Conservation (phyloP, 2,797 vertebrate species). For the Remorina albescens region DNA sequence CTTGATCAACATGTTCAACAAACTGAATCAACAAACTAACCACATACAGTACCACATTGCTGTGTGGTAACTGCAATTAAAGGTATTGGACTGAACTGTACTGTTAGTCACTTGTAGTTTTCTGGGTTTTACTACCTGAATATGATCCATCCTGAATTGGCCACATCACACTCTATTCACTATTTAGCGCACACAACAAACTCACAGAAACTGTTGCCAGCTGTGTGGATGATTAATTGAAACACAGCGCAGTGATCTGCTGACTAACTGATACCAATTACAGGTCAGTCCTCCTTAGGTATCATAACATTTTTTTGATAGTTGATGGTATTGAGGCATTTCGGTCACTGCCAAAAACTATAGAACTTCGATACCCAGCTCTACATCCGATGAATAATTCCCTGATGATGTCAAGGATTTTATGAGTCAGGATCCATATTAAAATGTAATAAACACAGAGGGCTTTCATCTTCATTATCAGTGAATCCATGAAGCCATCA, state of each 20-base stretch:
- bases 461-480: constrained; percentile 2
- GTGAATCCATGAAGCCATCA: no score
- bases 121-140: constrained; percentile 57
- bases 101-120: constrained; percentile 42
- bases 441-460: neutral
- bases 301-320: no score
- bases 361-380: no score
- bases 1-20: constrained; percentile 33
- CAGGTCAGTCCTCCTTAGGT: constrained; percentile 42
- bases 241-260: constrained; percentile 22
- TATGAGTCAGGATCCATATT: neutral
- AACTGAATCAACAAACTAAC: no score
- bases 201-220: constrained; percentile 24
- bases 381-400: neutral
- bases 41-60: no score
- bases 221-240: constrained; percentile 45
- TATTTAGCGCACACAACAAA: constrained; percentile 13
- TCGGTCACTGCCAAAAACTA: no score
- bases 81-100: constrained; percentile 37
- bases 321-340: no score
- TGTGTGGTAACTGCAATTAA: no score
- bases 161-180: constrained; percentile 31
- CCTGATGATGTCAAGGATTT: neutral
- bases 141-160: constrained; percentile 48
- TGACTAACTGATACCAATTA: constrained; percentile 74